phyloP scores from a whole-genome alignment of 2,888 invertebrate species.

The Aleiodes leptofemur region DNA sequence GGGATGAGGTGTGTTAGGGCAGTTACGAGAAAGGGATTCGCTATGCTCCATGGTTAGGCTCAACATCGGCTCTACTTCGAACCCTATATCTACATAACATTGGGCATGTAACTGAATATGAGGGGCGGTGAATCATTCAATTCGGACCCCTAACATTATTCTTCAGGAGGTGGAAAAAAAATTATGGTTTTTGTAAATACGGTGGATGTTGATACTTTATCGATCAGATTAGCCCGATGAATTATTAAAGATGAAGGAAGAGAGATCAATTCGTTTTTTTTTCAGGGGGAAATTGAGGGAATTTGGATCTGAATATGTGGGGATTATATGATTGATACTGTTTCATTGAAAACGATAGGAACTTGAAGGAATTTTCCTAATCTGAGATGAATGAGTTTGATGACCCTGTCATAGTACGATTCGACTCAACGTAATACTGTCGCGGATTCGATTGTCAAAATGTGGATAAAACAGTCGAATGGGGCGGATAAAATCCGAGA shows the following conservation, averaged over 20 bases:
- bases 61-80: conserved; percentile 4
- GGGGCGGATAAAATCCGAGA: too few relatives aligned
- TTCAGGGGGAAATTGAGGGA: background rate
- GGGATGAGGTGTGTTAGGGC: conserved; percentile 40
- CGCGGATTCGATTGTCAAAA: too few relatives aligned
- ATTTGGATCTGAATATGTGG: background rate
- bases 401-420: too few relatives aligned
- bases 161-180: conserved; percentile 1
- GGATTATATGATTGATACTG: background rate
- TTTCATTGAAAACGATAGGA: background rate
- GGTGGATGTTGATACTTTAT: conserved; percentile 14
- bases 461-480: too few relatives aligned
- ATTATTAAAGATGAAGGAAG: background rate
- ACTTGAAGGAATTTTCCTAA: too few relatives aligned
- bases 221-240: conserved; percentile 4
- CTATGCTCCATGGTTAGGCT: background rate
- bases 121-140: conserved; percentile 44
- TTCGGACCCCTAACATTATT: conserved; percentile 19
- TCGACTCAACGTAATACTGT: too few relatives aligned
- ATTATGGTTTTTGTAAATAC: conserved; percentile 36
- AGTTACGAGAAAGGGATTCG: conserved; percentile 8
- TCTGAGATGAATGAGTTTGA: too few relatives aligned
- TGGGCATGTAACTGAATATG: conserved; percentile 33
- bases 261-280: background rate
- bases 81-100: conserved; percentile 33